Evolutionary conservation across 1,140 invertebrate genomes (phyloP), one percentile per base, ranked within the genome.

Genomic region (Antheraea mylitta): DNA sequence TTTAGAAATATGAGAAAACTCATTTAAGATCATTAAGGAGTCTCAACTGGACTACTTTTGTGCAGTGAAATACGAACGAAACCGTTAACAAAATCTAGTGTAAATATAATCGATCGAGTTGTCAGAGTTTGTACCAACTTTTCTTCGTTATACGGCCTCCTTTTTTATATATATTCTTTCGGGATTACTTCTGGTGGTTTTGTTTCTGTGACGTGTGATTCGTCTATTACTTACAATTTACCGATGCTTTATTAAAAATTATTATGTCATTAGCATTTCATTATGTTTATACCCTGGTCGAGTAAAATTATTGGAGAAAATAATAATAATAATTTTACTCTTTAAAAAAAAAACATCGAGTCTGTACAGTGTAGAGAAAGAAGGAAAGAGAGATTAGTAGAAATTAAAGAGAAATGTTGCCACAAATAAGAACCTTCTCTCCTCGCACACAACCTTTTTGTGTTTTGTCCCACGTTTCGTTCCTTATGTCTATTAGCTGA

Each of bases 301-400:
- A 77, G 76, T 83, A 71, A 75, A 79, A 78, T 77, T 78, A 72
- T 82, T 71, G 64, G 5, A 6, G 11, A 13, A 53, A 53, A 53
- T 2, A 53, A 53, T 6, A 53, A 53, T 16, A 63, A 59, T 63
- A 68, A 76, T 48, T 71, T 71, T 69, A 64, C 72, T 70, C 36
- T 58, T 48, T 58, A 66, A 68, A 64, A 67, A 79, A 70, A 78
- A 75, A 73, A 76, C 80, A 90, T 89, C 89, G 89, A 91, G 89
- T 84, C 58, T 90, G 89, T 91, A 91, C 89, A 91, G 89, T 89
- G 82, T 87, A 85, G 69, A 75, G 74, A 74, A 78, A 77, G 75
- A 75, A 78, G 75, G 70, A 77, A 80, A 66, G 13, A 53, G 19
- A 58, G 19, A 38, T 84, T 81, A 72, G 76, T 83, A 73, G 45